Conservation (phyloP, 2,888 invertebrate species). For the Drosophila lutescens region DNA sequence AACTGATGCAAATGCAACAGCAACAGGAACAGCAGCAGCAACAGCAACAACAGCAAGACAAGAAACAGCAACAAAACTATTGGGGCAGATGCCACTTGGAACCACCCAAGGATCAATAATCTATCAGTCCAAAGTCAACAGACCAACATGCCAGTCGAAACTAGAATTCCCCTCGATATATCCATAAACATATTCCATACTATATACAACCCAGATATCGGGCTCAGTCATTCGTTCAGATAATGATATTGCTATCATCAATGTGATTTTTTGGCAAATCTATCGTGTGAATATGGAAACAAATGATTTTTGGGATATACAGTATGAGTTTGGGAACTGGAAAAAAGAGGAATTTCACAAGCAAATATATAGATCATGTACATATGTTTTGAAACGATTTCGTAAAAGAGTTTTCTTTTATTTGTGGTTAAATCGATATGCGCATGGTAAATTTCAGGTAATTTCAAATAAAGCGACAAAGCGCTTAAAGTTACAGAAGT, state of each 20-base stretch:
- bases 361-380: neutral
- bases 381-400: neutral
- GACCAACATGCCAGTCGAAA: neutral
- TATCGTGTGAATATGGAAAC: neutral
- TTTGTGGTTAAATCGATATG: too few relatives aligned
- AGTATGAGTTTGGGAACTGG: neutral
- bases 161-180: neutral
- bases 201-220: neutral
- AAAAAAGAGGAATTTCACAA: neutral
- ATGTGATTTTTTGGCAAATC: neutral
- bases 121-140: neutral
- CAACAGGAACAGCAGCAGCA: neutral
- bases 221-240: too few relatives aligned
- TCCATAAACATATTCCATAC: neutral
- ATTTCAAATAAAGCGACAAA: too few relatives aligned
- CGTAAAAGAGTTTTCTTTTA: too few relatives aligned
- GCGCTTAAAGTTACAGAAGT: too few relatives aligned
- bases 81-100: neutral
- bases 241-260: too few relatives aligned
- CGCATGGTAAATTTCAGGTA: too few relatives aligned
- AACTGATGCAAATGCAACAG: slow-evolving; percentile 1
- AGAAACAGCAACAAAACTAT: neutral
- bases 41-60: neutral
- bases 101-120: neutral
- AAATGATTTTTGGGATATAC: neutral